Evolutionary conservation across 2,797 vertebrate genomes (phyloP).

Genomic region (Salmo trutta): DNA sequence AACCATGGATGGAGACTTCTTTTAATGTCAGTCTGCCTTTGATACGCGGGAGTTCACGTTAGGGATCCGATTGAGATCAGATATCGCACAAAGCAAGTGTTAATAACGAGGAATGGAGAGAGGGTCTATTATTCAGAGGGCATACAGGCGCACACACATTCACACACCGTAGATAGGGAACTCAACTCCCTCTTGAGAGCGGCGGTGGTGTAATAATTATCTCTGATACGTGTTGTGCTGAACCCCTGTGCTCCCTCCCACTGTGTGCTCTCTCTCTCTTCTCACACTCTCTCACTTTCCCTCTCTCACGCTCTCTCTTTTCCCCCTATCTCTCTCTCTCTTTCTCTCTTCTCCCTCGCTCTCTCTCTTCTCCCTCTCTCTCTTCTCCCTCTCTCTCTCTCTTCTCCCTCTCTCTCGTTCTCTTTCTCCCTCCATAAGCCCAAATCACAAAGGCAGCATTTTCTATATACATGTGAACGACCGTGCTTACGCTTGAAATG

Average conservation of each 20-base stretch:
- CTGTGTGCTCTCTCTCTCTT: too few relatives aligned
- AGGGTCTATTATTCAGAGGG: conserved; percentile 8
- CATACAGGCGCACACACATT: too few relatives aligned
- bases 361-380: background rate
- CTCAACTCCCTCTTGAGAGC: background rate
- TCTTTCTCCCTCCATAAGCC: background rate
- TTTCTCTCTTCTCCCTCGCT: background rate
- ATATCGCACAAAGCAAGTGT: conserved; percentile 53
- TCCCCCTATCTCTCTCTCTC: background rate
- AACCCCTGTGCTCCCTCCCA: conserved; percentile 15
- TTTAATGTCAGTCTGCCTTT: conserved; percentile 64
- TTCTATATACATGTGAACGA: too few relatives aligned
- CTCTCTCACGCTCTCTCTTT: too few relatives aligned
- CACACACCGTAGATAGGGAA: background rate
- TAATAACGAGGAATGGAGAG: conserved; percentile 19
- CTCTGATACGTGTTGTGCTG: conserved; percentile 36
- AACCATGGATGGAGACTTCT: conserved; percentile 53
- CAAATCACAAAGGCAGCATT: too few relatives aligned
- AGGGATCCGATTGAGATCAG: conserved; percentile 47
- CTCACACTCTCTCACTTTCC: too few relatives aligned
- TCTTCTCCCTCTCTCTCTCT: conserved; percentile 5
- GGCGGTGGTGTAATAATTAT: conserved; percentile 38
- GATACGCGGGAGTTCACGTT: conserved; percentile 50
- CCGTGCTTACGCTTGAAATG: too few relatives aligned
- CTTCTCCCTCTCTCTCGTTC: background rate